Conservation (phyloP, 1,140 invertebrate genomes). For the Cylas formicarius region DNA sequence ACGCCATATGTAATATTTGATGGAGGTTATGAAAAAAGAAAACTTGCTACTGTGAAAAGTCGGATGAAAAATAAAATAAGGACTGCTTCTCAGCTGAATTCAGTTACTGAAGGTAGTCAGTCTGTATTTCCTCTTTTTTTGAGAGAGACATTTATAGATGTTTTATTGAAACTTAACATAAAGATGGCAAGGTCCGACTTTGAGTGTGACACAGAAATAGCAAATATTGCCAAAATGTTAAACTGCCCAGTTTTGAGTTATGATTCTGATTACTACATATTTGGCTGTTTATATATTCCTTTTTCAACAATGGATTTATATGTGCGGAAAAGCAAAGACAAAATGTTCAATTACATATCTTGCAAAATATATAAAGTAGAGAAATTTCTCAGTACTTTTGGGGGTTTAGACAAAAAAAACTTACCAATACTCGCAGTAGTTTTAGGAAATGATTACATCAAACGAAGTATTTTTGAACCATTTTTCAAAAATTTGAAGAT, state of each 20-base stretch:
- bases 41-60: conserved; percentile 60
- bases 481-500: conserved; percentile 63
- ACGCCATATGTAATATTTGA: conserved; percentile 75
- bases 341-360: conserved; percentile 43
- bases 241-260: conserved; percentile 79
- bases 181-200: conserved; percentile 65
- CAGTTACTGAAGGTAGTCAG: conserved; percentile 41
- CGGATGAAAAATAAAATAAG: conserved; percentile 57
- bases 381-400: conserved; percentile 56
- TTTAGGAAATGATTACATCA: conserved; percentile 83
- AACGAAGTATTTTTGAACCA: conserved; percentile 55
- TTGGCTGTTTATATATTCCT: conserved; percentile 74
- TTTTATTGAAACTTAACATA: conserved; percentile 57
- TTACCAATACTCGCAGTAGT: conserved; percentile 73
- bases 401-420: conserved; percentile 55
- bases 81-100: conserved; percentile 45
- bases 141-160: conserved; percentile 62
- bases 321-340: conserved; percentile 22
- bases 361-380: conserved; percentile 69
- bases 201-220: conserved; percentile 82
- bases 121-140: conserved; percentile 64
- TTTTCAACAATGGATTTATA: conserved; percentile 50
- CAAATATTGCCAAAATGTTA: conserved; percentile 63
- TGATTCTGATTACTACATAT: conserved; percentile 89
- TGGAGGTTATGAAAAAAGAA: conserved; percentile 69